Percentiles rank a stretch among this genome's conserved stretches.
Conservation (phyloP, 53 echinoderm and acorn worm genomes). For the Temnopleurus reevesii region DNA sequence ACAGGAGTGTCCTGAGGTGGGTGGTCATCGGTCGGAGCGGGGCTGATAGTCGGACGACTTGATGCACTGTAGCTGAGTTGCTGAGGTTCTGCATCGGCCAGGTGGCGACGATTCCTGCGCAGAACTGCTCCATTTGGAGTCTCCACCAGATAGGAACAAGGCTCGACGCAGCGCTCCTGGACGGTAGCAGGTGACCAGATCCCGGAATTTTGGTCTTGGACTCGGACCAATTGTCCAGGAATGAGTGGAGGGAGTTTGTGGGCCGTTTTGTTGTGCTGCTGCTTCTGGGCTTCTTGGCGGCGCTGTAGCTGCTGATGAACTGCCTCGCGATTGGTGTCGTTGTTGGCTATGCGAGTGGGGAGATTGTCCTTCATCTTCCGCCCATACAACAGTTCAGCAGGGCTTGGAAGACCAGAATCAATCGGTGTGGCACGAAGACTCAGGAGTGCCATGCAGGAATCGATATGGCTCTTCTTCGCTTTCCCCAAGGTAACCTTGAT, state of each 20-base stretch:
- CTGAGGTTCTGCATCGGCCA: neutral
- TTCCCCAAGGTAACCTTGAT: too few relatives aligned
- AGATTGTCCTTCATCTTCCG: neutral
- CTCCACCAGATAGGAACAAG: constrained; percentile 68
- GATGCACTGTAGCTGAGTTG: too few relatives aligned
- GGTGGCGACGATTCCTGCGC: constrained; percentile 60
- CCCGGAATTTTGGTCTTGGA: constrained; percentile 47
- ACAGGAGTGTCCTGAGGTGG: too few relatives aligned
- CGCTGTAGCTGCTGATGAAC: neutral
- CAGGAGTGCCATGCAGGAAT: neutral
- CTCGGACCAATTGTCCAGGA: constrained; percentile 21
- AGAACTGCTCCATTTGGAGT: constrained; percentile 54
- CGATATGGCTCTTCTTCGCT: neutral
- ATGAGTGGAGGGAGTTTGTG: constrained; percentile 26
- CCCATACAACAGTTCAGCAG: neutral
- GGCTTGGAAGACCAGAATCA: neutral
- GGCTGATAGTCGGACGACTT: too few relatives aligned
- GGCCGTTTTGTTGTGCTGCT: neutral
- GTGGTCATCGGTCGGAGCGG: too few relatives aligned
- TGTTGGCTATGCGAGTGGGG: neutral
- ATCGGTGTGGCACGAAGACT: neutral
- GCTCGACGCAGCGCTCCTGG: constrained; percentile 19
- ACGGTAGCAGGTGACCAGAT: constrained; percentile 52
- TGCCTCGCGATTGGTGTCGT: neutral
- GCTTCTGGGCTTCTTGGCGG: neutral